Evolutionary conservation across 2,113 vertebrate species (phyloP), one percentile per base, ranked within the genome.

Genomic region (Propithecus coquereli): DNA sequence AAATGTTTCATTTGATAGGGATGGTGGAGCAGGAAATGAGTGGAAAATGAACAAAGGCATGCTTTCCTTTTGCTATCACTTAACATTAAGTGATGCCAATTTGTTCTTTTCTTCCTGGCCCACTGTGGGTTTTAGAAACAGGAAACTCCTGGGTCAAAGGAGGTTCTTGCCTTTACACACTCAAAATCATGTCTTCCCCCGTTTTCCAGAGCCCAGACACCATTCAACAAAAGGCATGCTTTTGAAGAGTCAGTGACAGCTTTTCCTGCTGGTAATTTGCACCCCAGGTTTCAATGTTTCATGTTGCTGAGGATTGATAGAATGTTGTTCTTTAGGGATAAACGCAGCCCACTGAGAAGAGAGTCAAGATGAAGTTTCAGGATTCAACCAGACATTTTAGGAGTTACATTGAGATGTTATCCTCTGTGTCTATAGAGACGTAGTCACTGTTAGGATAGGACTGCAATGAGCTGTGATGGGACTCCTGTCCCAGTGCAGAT

Each of bases 391-490:
- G 45, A 43, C 0, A 14, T 17, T 45, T 54, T 3, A 10, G 5
- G 37, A 83, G 45, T 20, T 63, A 34, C 50, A 20, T 50, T 61
- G 18, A 73, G 23, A 23, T 40, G 30, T 17, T 73, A 32, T 40
- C 79, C 37, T 18, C 6, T 3, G 23, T 47, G 37, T 3, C 0
- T 10, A 23, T 11, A 13, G 27, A 43, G 8, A 32, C 0, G 27
- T 12, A 57, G 27, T 9, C 14, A 1, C 30, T 1, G 1, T 3
- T 1, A 65, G 10, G 17, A 10, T 11, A 30, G n/a, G 37, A 25
- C 50, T n/a, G 59, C 47, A 45, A n/a, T 45, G 34, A 40, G 25
- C 12, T 8, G 1, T 27, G 20, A 45, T 0, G 30, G 5, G 20
- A 70, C 7, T 17, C 25, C 27, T 25, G 18, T 8, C 14, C 32